Evolutionary conservation across 2,113 vertebrate species (phyloP), one percentile per base, ranked within the genome.

Genomic region (Nothocercus nigrocapillus): DNA sequence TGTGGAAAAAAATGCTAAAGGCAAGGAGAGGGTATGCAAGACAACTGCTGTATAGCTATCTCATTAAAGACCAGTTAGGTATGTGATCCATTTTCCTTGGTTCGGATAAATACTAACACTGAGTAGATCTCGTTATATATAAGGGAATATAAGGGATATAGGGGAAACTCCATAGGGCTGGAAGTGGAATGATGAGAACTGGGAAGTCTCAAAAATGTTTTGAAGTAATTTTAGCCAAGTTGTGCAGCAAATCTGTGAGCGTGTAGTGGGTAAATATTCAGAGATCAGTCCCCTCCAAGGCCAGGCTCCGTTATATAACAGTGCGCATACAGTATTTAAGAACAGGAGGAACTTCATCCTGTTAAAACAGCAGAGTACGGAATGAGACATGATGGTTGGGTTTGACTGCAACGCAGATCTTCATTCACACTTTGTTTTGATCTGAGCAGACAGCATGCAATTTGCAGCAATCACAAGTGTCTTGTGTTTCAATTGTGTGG

Each of bases 291-390:
- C 17, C 4, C 15, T 51, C 49, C 51, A 61, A 78, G 45, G 63
- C 78, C 76, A 78, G 3, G 53, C 56, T 80, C 63, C 1, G 5
- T 44, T 36, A 14, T 8, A 36, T 53, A 45, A 68, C 82, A 32
- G 9, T 7, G 30, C 22, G 21, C 36, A 7, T 34, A 17, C 30
- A 59, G 61, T 16, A 44, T 15, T 88, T 64, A 75, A 82, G 76
- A 58, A 19, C 38, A 49, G 58, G 90, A 81, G 58, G 68, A 68
- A 19, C 47, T 88, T 38, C 34, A 72, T 47, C 76, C 76, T 59
- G 5, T 74, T 72, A 15, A 81, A 88, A 18, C 64, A 83, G 68
- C 92, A 90, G 90, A 82, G 80, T 62, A 24, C 90, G 93, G 88
- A 83, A 86, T 78, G 94, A 64, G 89, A 53, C 64, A 36, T 30